Base-by-base conservation (phyloP, 1,140 invertebrate species). In the Copidosoma floridanum region DNA sequence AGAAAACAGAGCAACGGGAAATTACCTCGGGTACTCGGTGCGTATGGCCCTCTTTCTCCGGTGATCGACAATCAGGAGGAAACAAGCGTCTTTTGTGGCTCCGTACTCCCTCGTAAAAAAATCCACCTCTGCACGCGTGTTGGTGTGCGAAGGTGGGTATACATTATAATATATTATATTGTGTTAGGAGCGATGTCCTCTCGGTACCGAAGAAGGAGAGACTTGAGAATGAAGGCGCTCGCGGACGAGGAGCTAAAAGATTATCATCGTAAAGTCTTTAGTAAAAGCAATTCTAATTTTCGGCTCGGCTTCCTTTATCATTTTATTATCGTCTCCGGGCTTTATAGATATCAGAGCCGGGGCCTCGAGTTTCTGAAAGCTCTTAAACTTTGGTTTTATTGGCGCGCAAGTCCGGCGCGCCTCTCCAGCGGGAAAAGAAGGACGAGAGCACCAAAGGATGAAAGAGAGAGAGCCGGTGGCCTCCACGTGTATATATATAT, bases 101-200 rank as follows among this genome's bases (percentile, higher is more conserved):
- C n/a, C n/a, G n/a, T n/a, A 21, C 18, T 43, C 37, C 40, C 18
- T 7, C 18, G 40, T 8, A 43, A 43, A 43, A 43, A 43, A 67
- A 63, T 59, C 64, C 46, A 57, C 66, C 64, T 62, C 63, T 65
- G 63, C 64, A n/a, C n/a, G n/a, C n/a, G n/a, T n/a, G n/a, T n/a
- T n/a, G n/a, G n/a, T n/a, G n/a, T n/a, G n/a, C n/a, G n/a, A n/a
- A n/a, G n/a, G n/a, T n/a, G n/a, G n/a, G n/a, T n/a, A n/a, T n/a
- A n/a, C n/a, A n/a, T n/a, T n/a, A n/a, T n/a, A n/a, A n/a, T n/a
- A n/a, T n/a, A n/a, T n/a, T n/a, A n/a, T n/a, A n/a, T n/a, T n/a
- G n/a, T n/a, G n/a, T n/a, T n/a, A 32, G 29, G 29, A 32, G 29
- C 29, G 29, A 32, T 32, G 29, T n/a, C n/a, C n/a, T n/a, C n/a